Base-by-base conservation (phyloP, 2,888 invertebrate genomes). In the Prionchulus punctatus region DNA sequence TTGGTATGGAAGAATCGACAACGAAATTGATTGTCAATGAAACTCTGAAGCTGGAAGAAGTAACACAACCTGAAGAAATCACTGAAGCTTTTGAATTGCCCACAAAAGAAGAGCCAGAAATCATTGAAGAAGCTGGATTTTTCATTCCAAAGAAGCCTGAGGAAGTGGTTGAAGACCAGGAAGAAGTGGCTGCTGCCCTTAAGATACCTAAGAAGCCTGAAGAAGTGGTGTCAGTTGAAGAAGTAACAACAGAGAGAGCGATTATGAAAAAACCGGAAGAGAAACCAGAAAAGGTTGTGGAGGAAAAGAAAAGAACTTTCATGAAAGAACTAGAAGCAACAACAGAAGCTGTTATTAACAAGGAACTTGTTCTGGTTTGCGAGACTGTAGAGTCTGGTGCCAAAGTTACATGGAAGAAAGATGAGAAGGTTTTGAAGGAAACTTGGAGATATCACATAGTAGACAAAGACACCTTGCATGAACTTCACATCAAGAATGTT, bases 1-100 rank as follows among this genome's bases (percentile, higher is more conserved):
- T 49, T 30, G 50, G 50, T 30, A 28, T 4, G 26, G 30, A 26
- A 28, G 50, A 26, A 21, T 28, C 28, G 7, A 49, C 7, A 30
- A 36, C 18, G 36, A 36, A 36, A 18, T 18, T 36, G 12, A 18
- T 36, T 18, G 18, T 36, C 18, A 18, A 18, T 12, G 18, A 36
- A 36, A 12, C 18, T 36, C 18, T 36, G 7, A 36, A 18, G 18
- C 7, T 18, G 12, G 36, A 36, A 36, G 36, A 36, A 36, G 36
- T 18, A 36, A 36, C 18, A 7, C 12, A 36, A 36, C 36, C 18
- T 12, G 12, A 45, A n/a, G 23, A 45, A 45, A 23, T 45, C 63
- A 83, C 81, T 1, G 81, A 81, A 66, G 84, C 85, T 63, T 86
- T 86, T 68, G 85, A 85, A 1, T 80, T 83, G 2, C 86, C 85